Conservation (phyloP, 2,113 vertebrate genomes). For the Setophaga coronata region DNA sequence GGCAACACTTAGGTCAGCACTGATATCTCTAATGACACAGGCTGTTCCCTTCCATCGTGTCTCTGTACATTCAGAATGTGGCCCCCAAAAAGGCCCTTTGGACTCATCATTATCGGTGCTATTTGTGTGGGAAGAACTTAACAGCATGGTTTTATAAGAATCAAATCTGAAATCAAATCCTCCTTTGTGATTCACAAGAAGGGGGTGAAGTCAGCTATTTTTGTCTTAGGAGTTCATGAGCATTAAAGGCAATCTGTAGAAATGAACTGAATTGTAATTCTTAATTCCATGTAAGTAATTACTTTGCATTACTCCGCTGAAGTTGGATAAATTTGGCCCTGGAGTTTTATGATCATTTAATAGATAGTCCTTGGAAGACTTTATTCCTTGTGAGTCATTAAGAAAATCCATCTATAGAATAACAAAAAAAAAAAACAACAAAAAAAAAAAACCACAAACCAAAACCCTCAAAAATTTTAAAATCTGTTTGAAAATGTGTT, state of each 20-base stretch:
- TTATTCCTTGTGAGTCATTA: not conserved
- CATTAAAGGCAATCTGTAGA: not conserved
- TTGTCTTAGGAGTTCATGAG: not conserved
- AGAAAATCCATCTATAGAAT: not conserved
- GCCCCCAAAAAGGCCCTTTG: not conserved
- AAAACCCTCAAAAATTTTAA: not conserved
- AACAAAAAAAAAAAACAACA: not conserved
- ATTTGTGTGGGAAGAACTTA: not conserved
- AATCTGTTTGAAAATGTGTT: not conserved
- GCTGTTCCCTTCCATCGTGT: not conserved
- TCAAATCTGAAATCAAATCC: not conserved
- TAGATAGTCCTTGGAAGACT: not conserved
- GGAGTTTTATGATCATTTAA: not conserved
- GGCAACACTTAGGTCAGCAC: not conserved
- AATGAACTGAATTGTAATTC: not conserved
- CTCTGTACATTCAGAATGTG: rapidly evolving
- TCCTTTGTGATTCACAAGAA: not conserved
- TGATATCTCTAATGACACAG: not conserved
- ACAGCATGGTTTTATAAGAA: not conserved
- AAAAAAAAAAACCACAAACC: too few species aligned
- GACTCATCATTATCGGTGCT: not conserved
- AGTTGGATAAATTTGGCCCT: not conserved
- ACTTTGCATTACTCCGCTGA: not conserved
- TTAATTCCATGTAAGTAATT: not conserved
- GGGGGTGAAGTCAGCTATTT: not conserved